A percentile compares a stretch with the other conserved stretches of the same genome.
phyloP scores from a whole-genome alignment of 2,797 vertebrate species.

The Chelon labrosus region DNA sequence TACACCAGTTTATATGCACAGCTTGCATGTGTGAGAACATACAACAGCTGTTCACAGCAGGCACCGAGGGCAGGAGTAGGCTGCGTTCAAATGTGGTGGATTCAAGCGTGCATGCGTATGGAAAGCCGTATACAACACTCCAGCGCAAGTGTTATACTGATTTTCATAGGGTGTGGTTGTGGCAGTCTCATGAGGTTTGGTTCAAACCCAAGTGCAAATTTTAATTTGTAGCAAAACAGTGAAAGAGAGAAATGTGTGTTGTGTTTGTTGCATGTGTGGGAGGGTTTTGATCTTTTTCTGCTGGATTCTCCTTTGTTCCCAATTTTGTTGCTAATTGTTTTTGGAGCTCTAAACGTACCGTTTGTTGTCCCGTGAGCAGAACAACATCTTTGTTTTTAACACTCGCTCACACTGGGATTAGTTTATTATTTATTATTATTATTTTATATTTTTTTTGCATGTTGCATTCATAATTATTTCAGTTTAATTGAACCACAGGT shows the following conservation, averaged over 20 bases:
- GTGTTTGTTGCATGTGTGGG: conserved; percentile 48
- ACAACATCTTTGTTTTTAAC: conserved; percentile 31
- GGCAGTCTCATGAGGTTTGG: conserved; percentile 71
- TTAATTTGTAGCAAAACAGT: conserved; percentile 53
- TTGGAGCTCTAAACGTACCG: conserved; percentile 46
- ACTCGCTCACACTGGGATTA: conserved; percentile 44
- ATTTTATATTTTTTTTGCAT: too few relatives aligned
- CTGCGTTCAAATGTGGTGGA: conserved; percentile 66
- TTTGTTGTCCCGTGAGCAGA: conserved; percentile 40
- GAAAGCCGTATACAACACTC: conserved; percentile 60
- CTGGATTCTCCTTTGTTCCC: conserved; percentile 51
- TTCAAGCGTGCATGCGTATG: conserved; percentile 57
- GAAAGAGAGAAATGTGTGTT: conserved; percentile 31
- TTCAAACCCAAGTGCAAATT: conserved; percentile 71
- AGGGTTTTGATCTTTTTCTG: conserved; percentile 61
- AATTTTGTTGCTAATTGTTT: conserved; percentile 72
- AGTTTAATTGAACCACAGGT: conserved; percentile 60
- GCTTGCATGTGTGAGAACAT: conserved; percentile 63
- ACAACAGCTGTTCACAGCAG: conserved; percentile 77
- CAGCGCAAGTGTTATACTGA: conserved; percentile 67
- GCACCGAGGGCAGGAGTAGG: conserved; percentile 55
- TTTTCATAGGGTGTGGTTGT: conserved; percentile 79
- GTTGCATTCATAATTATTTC: conserved; percentile 60
- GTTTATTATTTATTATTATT: not conserved
- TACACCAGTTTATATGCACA: conserved; percentile 69